Evolutionary conservation across 2,113 vertebrate species (phyloP).

Genomic region (Picathartes gymnocephalus): DNA sequence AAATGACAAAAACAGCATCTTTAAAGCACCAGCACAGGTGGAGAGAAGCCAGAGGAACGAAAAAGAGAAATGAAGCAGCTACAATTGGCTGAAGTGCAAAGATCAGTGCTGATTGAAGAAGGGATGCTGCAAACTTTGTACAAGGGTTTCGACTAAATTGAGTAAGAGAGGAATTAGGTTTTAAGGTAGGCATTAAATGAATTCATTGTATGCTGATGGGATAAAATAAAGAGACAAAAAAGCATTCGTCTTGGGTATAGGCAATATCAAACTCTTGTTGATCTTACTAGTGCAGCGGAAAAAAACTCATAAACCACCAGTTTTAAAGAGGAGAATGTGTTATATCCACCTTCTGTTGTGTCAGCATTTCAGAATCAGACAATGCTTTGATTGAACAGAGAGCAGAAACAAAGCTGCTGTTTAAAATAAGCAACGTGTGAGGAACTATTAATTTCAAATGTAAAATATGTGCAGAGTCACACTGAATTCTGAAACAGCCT

Average conservation of each 20-base stretch:
- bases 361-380: background rate
- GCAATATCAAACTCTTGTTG: background rate
- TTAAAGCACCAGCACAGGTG: background rate
- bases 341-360: background rate
- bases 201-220: background rate
- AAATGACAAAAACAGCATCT: background rate
- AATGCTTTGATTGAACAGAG: background rate
- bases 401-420: background rate
- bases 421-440: background rate
- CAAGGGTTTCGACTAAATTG: background rate
- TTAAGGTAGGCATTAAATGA: background rate
- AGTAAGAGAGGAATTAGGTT: background rate
- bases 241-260: background rate
- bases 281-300: background rate
- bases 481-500: background rate
- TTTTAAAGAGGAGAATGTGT: background rate
- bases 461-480: background rate
- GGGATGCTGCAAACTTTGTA: background rate
- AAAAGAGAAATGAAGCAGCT: background rate
- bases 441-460: background rate
- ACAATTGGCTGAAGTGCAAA: background rate
- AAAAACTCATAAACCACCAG: background rate
- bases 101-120: background rate
- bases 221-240: background rate
- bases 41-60: background rate